Conservation (phyloP, 23 tunicate genomes). For the Halocynthia aurantium region DNA sequence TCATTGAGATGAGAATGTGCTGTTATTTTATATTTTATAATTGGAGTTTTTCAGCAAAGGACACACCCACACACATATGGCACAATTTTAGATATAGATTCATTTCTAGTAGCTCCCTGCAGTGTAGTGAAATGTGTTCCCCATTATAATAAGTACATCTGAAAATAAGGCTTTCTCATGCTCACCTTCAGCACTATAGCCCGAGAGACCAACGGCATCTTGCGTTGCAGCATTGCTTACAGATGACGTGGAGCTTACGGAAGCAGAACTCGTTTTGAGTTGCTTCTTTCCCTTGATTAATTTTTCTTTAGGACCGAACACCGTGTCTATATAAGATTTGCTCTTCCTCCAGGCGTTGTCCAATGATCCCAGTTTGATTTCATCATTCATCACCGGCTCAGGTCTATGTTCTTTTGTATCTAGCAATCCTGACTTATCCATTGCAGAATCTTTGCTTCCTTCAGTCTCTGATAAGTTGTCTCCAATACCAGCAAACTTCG, state of each 20-base stretch:
- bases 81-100: no score
- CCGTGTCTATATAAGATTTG: not conserved
- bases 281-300: not conserved
- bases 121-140: no score
- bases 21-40: no score
- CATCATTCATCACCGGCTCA: not conserved
- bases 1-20: no score
- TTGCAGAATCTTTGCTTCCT: not conserved
- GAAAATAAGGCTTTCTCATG: not conserved
- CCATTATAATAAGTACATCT: no score
- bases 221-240: not conserved
- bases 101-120: no score
- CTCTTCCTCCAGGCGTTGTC: not conserved
- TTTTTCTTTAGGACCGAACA: conserved; percentile 5
- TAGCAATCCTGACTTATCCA: not conserved
- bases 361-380: not conserved
- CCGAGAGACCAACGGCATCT: not conserved
- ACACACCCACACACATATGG: no score
- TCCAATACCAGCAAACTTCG: not conserved
- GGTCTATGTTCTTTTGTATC: not conserved
- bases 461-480: not conserved
- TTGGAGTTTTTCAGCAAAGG: no score
- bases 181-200: not conserved
- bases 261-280: not conserved
- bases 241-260: conserved; percentile 2